Evolutionary conservation across 2,888 invertebrate genomes (phyloP).

Genomic region (Neria commutata): DNA sequence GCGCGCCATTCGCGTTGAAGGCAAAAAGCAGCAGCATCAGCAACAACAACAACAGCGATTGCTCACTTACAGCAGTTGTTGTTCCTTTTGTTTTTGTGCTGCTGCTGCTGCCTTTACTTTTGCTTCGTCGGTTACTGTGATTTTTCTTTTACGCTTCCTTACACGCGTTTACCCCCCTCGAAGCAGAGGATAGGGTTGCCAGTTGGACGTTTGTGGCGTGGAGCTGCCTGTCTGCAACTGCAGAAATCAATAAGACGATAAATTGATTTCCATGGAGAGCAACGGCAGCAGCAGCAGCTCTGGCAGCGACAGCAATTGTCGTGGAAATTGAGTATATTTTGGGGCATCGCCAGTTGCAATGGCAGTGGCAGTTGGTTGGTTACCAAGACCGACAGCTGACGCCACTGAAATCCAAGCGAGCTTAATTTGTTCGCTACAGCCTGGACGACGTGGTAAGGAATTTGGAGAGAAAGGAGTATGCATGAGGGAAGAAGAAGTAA

Average conservation of each 20-base stretch:
- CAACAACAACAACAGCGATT: no score
- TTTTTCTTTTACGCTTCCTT: not conserved
- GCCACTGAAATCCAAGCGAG: conserved; percentile 34
- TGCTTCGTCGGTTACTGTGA: not conserved
- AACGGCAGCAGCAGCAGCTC: not conserved
- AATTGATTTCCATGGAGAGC: conserved; percentile 23
- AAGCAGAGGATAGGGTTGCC: no score
- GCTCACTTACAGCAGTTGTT: no score
- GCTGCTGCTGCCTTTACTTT: not conserved
- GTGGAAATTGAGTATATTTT: no score
- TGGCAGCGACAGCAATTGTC: not conserved
- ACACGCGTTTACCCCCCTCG: no score
- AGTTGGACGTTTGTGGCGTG: no score
- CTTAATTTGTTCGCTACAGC: conserved; percentile 27
- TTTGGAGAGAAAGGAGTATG: no score
- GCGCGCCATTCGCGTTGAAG: not conserved
- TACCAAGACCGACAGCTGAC: conserved; percentile 22
- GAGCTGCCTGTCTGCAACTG: not conserved
- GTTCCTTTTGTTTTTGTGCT: not conserved
- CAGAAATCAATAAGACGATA: conserved; percentile 35
- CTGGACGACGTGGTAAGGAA: not conserved
- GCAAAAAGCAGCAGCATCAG: not conserved
- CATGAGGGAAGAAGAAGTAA: conserved; percentile 17
- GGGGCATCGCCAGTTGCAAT: no score
- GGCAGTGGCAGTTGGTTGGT: conserved; percentile 7